Evolutionary conservation across 2,888 invertebrate species (phyloP), one percentile per base, ranked within the genome.

Genomic region (Drosophila neotestacea): DNA sequence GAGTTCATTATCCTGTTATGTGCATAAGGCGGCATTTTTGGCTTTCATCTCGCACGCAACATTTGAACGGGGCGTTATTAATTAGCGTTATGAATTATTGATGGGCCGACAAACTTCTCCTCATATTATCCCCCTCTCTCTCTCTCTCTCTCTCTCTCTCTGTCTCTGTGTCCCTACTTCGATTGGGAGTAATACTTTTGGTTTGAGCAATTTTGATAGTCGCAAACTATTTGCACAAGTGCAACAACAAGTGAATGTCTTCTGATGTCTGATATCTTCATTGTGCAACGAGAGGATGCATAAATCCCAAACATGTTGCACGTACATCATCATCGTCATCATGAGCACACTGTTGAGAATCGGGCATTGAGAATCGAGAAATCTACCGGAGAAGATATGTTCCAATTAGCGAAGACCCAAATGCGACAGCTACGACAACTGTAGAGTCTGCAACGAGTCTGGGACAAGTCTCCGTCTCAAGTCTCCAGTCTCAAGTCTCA

Each of bases 81-180:
- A 92, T 92, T 92, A 92, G 88, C 85, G 80, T 87, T 84, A 90
- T 92, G 91, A 92, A 92, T 92, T 92, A 92, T 92, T 90, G 88
- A 91, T 91, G 76, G 52, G 47, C 47, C 16, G 39, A 46, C 30
- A 63, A 11, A 6, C 36, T 36, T 1, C 34, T 28, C 5, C 4
- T 6, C 4, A 13, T 0, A 13, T 3, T 5, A 4, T 6, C 30
- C 28, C 28, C 34, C 27, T 13, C 7, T 2, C 4, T 4, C 32
- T 9, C 27, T 6, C n/a, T 30, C 30, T 7, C 1, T 30, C 4
- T 4, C 30, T 7, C 30, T 7, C 1, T 30, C 4, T 4, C 30
- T 7, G 5, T 30, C 4, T 4, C 30, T 7, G 3, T 30, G 30
- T 30, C 7, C 30, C 30, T 30, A 22, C 22, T 22, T 27, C 39